These are phyloP conservation scores for Conus betulinus DNA, from an alignment of 1,140 invertebrate genomes.

Conservation along the genomic window DNA sequence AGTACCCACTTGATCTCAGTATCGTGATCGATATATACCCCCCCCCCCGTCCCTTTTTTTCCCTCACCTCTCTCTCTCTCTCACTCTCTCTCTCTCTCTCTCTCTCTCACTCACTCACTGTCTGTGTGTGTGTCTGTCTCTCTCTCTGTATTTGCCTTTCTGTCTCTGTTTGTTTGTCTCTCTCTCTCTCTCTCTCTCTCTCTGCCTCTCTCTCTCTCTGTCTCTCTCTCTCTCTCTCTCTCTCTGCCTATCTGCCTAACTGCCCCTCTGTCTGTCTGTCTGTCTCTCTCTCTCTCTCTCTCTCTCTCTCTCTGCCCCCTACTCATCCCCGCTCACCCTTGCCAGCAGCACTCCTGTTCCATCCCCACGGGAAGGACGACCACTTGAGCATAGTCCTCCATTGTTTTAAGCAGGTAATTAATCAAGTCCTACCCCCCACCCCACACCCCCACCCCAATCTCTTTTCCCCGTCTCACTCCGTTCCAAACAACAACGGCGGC, in stretches of 20 bases:
- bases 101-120: too few relatives aligned
- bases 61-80: too few relatives aligned
- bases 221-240: neutral
- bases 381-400: constrained; percentile 24
- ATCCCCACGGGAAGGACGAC: neutral
- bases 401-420: constrained; percentile 38
- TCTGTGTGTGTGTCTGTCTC: too few relatives aligned
- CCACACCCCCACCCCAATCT: neutral
- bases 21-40: neutral
- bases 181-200: neutral
- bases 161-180: neutral
- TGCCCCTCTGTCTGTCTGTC: neutral
- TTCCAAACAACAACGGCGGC: constrained; percentile 11
- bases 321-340: neutral
- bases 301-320: neutral
- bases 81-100: too few relatives aligned
- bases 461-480: too few relatives aligned
- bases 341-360: neutral
- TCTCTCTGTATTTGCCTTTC: neutral
- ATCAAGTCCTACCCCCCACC: constrained; percentile 26
- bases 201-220: neutral
- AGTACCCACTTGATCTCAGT: too few relatives aligned
- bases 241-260: neutral
- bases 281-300: constrained; percentile 1
- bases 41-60: neutral